These are phyloP conservation scores for Sylvia atricapilla DNA, from an alignment of 2,113 vertebrate genomes.

Conservation along the genomic window DNA sequence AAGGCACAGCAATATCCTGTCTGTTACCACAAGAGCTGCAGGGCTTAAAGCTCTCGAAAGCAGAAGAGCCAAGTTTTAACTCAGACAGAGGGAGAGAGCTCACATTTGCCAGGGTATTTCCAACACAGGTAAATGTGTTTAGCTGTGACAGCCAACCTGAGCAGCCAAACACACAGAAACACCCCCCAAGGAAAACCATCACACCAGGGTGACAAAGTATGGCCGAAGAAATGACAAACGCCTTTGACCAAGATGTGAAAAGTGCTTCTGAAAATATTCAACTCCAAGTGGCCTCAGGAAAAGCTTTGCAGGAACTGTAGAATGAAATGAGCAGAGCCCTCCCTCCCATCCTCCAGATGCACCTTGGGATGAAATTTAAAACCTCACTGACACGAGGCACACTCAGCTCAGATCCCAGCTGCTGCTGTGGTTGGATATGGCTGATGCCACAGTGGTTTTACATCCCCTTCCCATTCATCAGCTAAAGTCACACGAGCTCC, in stretches of 20 bases:
- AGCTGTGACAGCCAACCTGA: neutral
- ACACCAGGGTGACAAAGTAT: neutral
- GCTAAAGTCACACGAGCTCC: neutral
- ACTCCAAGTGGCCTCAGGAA: neutral
- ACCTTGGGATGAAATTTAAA: neutral
- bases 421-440: neutral
- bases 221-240: neutral
- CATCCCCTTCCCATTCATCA: neutral
- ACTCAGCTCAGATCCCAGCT: neutral
- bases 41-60: neutral
- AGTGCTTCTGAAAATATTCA: neutral
- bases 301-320: neutral
- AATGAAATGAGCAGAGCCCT: neutral
- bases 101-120: neutral
- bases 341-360: neutral
- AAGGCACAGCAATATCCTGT: neutral
- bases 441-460: neutral
- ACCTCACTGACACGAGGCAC: fast-evolving
- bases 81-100: neutral
- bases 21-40: neutral
- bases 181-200: neutral
- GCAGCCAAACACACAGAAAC: neutral
- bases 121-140: neutral
- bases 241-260: neutral
- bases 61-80: neutral